These are phyloP conservation scores for Campaea margaritaria DNA, from an alignment of 2,888 invertebrate genomes.

Conservation along the genomic window DNA sequence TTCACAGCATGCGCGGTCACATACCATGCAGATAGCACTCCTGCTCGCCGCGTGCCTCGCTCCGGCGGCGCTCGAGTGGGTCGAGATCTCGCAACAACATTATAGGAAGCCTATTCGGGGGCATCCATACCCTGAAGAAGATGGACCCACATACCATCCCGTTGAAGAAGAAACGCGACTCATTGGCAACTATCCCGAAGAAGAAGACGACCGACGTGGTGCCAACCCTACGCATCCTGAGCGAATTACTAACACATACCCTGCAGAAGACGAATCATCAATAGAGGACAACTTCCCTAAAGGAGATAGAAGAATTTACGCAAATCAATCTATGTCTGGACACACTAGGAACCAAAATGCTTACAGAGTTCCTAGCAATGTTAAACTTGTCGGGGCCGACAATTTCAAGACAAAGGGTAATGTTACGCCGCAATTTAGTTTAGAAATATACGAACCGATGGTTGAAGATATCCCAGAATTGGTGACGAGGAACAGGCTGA, in stretches of 20 bases:
- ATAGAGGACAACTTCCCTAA: constrained; percentile 1
- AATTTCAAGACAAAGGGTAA: constrained; percentile 16
- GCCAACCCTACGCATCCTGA: too few relatives aligned
- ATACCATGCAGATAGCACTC: constrained; percentile 49
- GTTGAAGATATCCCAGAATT: constrained; percentile 11
- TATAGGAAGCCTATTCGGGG: constrained; percentile 57
- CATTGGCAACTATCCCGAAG: background rate
- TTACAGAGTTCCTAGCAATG: background rate
- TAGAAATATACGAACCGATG: constrained; percentile 22
- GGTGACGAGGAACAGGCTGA: constrained; percentile 5
- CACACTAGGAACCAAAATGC: constrained; percentile 34
- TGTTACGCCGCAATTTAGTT: constrained; percentile 20
- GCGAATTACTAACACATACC: background rate
- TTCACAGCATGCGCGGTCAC: constrained; percentile 46
- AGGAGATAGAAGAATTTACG: constrained; percentile 45
- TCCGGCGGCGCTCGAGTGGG: constrained; percentile 66
- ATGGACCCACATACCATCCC: background rate
- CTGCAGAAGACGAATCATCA: background rate
- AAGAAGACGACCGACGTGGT: background rate
- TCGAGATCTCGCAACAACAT: constrained; percentile 74
- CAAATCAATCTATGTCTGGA: constrained; percentile 57
- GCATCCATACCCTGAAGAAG: background rate
- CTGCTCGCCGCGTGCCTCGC: constrained; percentile 51
- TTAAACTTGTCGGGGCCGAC: background rate
- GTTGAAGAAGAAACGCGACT: background rate